Evolutionary conservation across 64 coral and sea anemone species (phyloP), one percentile per base, ranked within the genome.

Genomic region (Exaiptasia diaphana): DNA sequence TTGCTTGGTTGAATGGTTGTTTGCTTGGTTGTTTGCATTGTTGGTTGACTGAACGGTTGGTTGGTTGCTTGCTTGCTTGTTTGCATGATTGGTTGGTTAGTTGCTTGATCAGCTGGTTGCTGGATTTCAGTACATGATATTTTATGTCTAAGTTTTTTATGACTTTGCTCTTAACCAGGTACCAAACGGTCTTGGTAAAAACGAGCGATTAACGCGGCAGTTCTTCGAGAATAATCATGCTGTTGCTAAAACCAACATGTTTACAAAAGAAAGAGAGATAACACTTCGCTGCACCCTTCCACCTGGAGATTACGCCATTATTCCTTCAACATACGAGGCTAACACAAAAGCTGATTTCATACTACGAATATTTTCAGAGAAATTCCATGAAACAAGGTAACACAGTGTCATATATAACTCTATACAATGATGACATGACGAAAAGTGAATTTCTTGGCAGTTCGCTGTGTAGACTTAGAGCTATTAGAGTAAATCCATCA

Each of bases 191-290:
- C 9, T 78, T 10, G 55, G 33, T 1, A 79, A 11, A 10, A 62
- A 73, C 17, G 62, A 89, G n/a, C 86, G 86, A 32, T 78, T 95
- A 23, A 80, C 33, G 6, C 83, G 70, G 14, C 2, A 31, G 30
- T 96, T 90, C 68, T 96, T 96, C 61, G 86, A 90, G 44, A 77
- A 83, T 8, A 90, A 85, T 33, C 83, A 74, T 35, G 93, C 93
- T 6, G 48, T 64, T 13, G 83, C 67, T 29, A 90, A 83, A 79
- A 96, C 93, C 14, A 85, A 86, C 37, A 80, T 73, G 0, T 96
- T 96, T 40, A 86, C 82, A 1, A 96, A 90, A 42, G 49, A 85
- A 4, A 68, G 93, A 27, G 93, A 90, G 48, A 96, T 90, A 12
- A 90, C 80, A 2, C 72, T 74, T 13, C 87, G 93, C 1, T 96